Evolutionary conservation across 2,888 invertebrate genomes (phyloP).

Genomic region (Cephalotes varians): DNA sequence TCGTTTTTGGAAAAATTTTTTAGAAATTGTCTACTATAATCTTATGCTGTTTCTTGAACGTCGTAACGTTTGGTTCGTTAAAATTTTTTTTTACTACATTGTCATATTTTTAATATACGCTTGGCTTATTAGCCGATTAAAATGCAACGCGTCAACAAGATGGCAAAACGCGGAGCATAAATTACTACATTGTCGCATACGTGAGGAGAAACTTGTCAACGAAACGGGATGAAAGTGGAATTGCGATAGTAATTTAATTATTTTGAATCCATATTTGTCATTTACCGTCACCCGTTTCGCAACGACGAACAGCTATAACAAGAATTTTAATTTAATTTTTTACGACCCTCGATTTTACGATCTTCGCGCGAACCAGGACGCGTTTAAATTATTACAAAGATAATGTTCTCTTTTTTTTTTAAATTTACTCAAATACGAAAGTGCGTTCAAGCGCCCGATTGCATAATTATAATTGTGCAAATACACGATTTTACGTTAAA

Average conservation of each 20-base stretch:
- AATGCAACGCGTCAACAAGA: neutral
- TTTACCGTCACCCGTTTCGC: neutral
- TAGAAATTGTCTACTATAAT: neutral
- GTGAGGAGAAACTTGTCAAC: constrained; percentile 12
- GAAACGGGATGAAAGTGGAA: constrained; percentile 28
- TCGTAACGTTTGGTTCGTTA: neutral
- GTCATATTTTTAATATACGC: neutral
- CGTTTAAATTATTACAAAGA: neutral
- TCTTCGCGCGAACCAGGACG: neutral
- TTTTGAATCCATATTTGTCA: neutral
- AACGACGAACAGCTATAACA: too few relatives aligned
- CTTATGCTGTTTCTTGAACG: neutral
- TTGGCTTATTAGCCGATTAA: constrained; percentile 5
- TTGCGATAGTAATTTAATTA: constrained; percentile 30
- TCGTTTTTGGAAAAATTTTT: neutral
- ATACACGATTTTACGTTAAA: neutral
- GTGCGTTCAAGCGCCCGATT: neutral
- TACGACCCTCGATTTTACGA: neutral
- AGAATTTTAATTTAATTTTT: neutral
- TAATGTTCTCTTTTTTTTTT: neutral
- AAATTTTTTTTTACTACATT: neutral
- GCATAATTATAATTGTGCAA: constrained; percentile 25
- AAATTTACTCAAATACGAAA: neutral
- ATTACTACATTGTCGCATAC: neutral
- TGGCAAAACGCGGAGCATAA: neutral